Conservation (phyloP, 2,888 invertebrate species). For the Trichogramma dendrolimi region DNA sequence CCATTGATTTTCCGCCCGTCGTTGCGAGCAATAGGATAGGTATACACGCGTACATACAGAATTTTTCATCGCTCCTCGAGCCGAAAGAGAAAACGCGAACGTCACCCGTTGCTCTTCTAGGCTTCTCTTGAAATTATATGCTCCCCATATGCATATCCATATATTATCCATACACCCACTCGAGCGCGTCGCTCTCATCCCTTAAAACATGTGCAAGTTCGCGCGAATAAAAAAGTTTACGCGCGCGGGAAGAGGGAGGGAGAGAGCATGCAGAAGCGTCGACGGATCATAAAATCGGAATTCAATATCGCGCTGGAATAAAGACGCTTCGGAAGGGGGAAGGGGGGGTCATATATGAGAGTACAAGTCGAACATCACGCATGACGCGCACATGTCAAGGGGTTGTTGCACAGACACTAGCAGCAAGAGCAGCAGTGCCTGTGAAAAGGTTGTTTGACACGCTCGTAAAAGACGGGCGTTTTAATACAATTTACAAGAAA, state of each 20-base stretch:
- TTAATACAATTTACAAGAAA: slow-evolving; percentile 53
- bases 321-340: slow-evolving; percentile 19
- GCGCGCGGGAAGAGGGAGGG: slow-evolving; percentile 27
- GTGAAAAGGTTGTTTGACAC: slow-evolving; percentile 39
- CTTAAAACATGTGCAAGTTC: slow-evolving; percentile 8
- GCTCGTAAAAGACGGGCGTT: slow-evolving; percentile 51
- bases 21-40: too few species aligned
- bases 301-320: slow-evolving; percentile 43
- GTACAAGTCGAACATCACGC: slow-evolving; percentile 30
- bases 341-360: slow-evolving; percentile 10
- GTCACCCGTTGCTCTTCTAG: too few species aligned
- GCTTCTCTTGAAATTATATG: too few species aligned
- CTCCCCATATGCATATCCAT: too few species aligned
- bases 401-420: slow-evolving; percentile 20
- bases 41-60: too few species aligned
- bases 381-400: slow-evolving; percentile 38
- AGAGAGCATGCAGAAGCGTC: neutral
- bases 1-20: too few species aligned
- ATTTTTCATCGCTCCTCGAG: too few species aligned
- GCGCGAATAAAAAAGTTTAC: slow-evolving; percentile 17
- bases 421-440: slow-evolving; percentile 12
- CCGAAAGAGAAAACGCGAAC: too few species aligned
- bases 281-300: slow-evolving; percentile 48
- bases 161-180: too few species aligned
- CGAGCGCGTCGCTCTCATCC: too few species aligned